A percentile compares a stretch with the other conserved stretches of the same genome.
phyloP scores from a whole-genome alignment of 1,140 invertebrate genomes.

The Drosophila ironensis region DNA sequence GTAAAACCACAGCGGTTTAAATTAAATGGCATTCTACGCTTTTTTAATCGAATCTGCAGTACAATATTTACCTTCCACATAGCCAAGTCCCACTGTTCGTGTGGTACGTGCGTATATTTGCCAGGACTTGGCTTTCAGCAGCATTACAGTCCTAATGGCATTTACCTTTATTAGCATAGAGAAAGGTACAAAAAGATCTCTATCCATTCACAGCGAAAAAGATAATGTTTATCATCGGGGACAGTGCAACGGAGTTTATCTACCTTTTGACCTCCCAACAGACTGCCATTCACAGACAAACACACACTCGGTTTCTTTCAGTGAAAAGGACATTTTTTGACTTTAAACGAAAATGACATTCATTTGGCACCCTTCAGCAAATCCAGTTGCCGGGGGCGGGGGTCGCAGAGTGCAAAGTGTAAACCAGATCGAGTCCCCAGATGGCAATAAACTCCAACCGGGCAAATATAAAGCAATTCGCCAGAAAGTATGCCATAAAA shows the following conservation, averaged over 20 bases:
- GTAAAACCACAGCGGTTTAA: too few species aligned
- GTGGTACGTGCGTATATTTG: background rate
- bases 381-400: too few species aligned
- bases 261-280: background rate
- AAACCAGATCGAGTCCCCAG: slow-evolving; percentile 24
- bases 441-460: slow-evolving; percentile 24
- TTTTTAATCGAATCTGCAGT: too few species aligned
- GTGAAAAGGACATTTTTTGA: slow-evolving; percentile 18
- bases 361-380: slow-evolving; percentile 1
- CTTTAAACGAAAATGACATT: slow-evolving; percentile 16
- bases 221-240: slow-evolving; percentile 24
- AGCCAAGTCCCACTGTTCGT: background rate
- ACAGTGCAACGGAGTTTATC: background rate
- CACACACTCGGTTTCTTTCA: too few species aligned
- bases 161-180: slow-evolving; percentile 58
- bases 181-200: slow-evolving; percentile 11
- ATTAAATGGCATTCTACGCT: too few species aligned
- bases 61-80: background rate
- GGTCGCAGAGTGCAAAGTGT: background rate
- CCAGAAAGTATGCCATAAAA: slow-evolving; percentile 51
- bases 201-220: slow-evolving; percentile 16
- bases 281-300: too few species aligned
- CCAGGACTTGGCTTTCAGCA: slow-evolving; percentile 11
- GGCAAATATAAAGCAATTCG: slow-evolving; percentile 13
- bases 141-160: slow-evolving; percentile 28